These are phyloP conservation scores for Lepidurus arcticus DNA, from an alignment of 1,140 invertebrate species.

Conservation along the genomic window DNA sequence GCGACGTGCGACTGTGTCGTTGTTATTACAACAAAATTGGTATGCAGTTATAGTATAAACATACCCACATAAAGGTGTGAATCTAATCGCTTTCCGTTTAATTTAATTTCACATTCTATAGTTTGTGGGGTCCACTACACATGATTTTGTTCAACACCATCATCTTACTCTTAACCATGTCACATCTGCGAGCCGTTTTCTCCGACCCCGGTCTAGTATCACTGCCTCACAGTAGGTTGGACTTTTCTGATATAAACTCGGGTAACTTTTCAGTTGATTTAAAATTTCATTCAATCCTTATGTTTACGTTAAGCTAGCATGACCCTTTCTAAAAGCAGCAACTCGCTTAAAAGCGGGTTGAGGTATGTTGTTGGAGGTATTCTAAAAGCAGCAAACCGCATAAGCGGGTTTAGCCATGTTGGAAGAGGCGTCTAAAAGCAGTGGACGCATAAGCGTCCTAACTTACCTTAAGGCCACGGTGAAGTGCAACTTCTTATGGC, in stretches of 20 bases:
- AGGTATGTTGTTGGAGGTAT: too few species aligned
- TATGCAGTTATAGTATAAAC: background rate
- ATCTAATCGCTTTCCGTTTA: slow-evolving; percentile 33
- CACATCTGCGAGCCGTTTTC: slow-evolving; percentile 76
- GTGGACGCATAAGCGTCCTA: too few species aligned
- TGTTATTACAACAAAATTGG: slow-evolving; percentile 23
- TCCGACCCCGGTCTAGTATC: slow-evolving; percentile 85
- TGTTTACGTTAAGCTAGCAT: too few species aligned
- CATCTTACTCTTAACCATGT: slow-evolving; percentile 65
- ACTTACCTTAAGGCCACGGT: too few species aligned
- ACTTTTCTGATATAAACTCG: slow-evolving; percentile 77
- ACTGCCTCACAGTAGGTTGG: slow-evolving; percentile 67
- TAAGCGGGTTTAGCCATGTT: too few species aligned
- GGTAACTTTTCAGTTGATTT: slow-evolving; percentile 42
- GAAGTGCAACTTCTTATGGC: too few species aligned
- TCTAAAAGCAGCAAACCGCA: too few species aligned
- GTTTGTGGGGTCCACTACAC: slow-evolving; percentile 79
- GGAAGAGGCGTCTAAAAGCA: too few species aligned
- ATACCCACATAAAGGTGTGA: background rate
- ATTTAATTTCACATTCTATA: slow-evolving; percentile 48
- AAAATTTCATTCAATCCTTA: background rate
- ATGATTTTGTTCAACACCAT: slow-evolving; percentile 74
- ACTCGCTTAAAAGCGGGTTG: too few species aligned
- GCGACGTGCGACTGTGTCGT: background rate
- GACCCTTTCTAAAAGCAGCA: too few species aligned